These are phyloP conservation scores for Pluvianellus socialis DNA, from an alignment of 2,113 vertebrate genomes.

Conservation along the genomic window DNA sequence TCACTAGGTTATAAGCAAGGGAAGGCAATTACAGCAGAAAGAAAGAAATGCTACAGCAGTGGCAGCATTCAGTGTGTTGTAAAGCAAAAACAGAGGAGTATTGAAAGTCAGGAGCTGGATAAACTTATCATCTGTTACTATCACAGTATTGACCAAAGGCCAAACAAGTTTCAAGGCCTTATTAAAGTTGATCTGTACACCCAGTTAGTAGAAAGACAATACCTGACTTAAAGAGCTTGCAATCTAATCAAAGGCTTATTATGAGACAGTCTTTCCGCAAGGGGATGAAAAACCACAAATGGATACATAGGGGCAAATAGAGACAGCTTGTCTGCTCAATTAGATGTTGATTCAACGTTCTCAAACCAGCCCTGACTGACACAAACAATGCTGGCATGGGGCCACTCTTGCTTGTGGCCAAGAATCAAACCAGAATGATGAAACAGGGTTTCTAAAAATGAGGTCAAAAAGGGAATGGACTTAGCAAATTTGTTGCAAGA, in stretches of 20 bases:
- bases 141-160: slow-evolving; percentile 17
- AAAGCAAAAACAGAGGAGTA: background rate
- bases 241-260: slow-evolving; percentile 48
- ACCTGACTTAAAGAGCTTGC: slow-evolving; percentile 28
- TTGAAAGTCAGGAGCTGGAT: slow-evolving; percentile 1
- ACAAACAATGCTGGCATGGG: slow-evolving; percentile 5
- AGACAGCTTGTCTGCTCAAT: slow-evolving; percentile 63
- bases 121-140: slow-evolving; percentile 6
- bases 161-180: slow-evolving; percentile 13
- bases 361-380: slow-evolving; percentile 3
- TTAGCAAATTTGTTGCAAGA: background rate
- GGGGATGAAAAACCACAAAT: slow-evolving; percentile 48
- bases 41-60: background rate
- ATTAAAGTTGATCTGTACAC: slow-evolving; percentile 31
- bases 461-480: background rate
- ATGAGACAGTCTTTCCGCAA: slow-evolving; percentile 4
- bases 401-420: background rate
- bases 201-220: slow-evolving; percentile 28
- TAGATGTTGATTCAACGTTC: slow-evolving; percentile 43
- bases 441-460: background rate
- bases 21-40: slow-evolving; percentile 60
- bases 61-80: background rate
- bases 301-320: slow-evolving; percentile 36
- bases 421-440: background rate
- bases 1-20: slow-evolving; percentile 57